A percentile compares a stretch with the other conserved stretches of the same genome.
Evolutionary conservation across 2,797 vertebrate species (phyloP).

Genomic region (Rhincodon typus): DNA sequence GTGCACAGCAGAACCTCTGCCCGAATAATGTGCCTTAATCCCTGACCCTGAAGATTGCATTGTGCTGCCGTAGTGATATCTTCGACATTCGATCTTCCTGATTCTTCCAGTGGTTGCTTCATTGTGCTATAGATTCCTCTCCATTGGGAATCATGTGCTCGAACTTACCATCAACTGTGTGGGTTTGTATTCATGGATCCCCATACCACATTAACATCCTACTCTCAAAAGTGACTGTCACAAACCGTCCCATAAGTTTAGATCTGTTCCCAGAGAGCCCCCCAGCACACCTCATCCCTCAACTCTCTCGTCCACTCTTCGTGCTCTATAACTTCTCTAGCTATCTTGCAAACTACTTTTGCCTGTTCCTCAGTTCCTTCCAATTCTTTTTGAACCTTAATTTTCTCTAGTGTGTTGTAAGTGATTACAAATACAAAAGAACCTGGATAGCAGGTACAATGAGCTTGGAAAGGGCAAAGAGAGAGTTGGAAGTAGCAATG

Average conservation of each 20-base stretch:
- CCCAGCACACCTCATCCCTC: background rate
- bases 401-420: background rate
- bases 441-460: background rate
- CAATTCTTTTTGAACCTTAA: background rate
- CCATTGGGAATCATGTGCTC: background rate
- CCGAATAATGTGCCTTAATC: background rate
- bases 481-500: background rate
- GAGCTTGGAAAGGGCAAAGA: background rate
- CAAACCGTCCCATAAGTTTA: background rate
- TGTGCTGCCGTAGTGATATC: background rate
- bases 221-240: background rate
- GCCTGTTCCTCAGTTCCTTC: background rate
- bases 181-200: background rate
- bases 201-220: background rate
- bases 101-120: background rate
- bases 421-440: background rate
- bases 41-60: background rate
- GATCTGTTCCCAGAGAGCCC: background rate
- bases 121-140: background rate
- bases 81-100: background rate
- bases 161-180: background rate
- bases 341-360: background rate
- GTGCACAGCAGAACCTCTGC: background rate
- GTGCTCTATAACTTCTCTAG: background rate
- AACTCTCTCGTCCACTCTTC: no score